phyloP scores from a whole-genome alignment of 2,797 vertebrate species.

The Pagetopsis macropterus region DNA sequence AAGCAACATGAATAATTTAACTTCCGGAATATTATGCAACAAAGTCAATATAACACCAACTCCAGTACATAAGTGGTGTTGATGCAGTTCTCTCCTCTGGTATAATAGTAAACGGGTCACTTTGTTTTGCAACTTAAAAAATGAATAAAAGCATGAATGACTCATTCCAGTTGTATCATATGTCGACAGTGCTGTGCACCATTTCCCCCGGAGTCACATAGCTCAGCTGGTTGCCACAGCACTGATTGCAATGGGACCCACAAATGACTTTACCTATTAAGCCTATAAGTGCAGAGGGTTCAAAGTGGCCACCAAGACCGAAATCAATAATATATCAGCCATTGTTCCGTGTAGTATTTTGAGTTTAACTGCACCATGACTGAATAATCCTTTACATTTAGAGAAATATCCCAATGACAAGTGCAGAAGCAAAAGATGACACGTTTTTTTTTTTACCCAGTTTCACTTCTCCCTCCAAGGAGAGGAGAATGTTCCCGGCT shows the following conservation, averaged over 20 bases:
- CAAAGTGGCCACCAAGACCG: conserved; percentile 20
- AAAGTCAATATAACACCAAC: conserved; percentile 35
- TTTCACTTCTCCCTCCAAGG: conserved; percentile 95
- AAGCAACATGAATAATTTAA: conserved; percentile 45
- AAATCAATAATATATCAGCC: conserved; percentile 27
- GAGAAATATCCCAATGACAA: conserved; percentile 1
- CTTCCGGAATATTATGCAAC: conserved; percentile 57
- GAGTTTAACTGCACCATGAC: conserved; percentile 3
- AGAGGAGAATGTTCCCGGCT: conserved; percentile 98
- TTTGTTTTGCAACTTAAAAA: conserved; percentile 12
- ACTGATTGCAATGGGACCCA: conserved; percentile 28
- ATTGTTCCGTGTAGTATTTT: conserved; percentile 19
- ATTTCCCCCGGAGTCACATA: conserved; percentile 19
- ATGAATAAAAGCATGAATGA: conserved; percentile 4
- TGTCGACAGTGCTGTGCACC: conserved; percentile 16
- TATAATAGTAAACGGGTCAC: neutral
- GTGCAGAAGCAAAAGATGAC: neutral
- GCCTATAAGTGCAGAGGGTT: conserved; percentile 37
- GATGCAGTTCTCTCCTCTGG: conserved; percentile 9
- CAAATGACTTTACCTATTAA: conserved; percentile 47
- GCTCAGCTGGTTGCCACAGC: conserved; percentile 36
- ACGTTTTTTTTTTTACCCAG: conserved; percentile 84
- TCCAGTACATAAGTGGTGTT: conserved; percentile 15
- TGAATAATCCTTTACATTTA: conserved; percentile 22
- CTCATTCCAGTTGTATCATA: conserved; percentile 22